Conservation (phyloP, 2,888 invertebrate genomes). For the Cabera pusaria region DNA sequence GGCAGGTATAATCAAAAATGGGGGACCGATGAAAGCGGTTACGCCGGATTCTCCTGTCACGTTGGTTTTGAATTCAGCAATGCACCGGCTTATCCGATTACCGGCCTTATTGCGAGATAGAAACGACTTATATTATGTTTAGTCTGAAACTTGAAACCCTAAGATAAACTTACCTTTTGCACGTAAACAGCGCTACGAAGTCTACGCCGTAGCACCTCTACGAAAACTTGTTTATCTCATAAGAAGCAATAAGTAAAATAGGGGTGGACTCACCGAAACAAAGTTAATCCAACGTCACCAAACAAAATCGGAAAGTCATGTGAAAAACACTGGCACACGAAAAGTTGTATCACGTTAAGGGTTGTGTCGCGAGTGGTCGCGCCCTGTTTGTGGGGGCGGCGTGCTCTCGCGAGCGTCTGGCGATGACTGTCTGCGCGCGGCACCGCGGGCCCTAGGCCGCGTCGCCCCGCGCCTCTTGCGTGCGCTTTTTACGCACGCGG, state of each 20-base stretch:
- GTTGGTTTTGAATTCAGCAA: conserved; percentile 45
- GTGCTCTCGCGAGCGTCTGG: conserved; percentile 74
- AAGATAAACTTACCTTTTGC: conserved; percentile 24
- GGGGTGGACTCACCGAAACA: conserved; percentile 27
- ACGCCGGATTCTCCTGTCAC: conserved; percentile 57
- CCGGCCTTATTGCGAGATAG: conserved; percentile 37
- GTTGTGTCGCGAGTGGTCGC: conserved; percentile 57
- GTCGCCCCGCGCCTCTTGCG: conserved; percentile 70
- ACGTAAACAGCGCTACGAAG: conserved; percentile 33
- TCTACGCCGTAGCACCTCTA: conserved; percentile 16
- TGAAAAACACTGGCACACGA: conserved; percentile 65
- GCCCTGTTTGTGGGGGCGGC: conserved; percentile 75
- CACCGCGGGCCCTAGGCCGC: conserved; percentile 47
- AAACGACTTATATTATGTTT: conserved; percentile 31
- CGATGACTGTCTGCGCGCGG: conserved; percentile 62
- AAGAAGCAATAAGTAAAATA: conserved; percentile 22
- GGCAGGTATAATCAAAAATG: conserved; percentile 75
- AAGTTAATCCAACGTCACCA: conserved; percentile 34
- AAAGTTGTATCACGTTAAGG: conserved; percentile 66
- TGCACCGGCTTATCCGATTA: conserved; percentile 37
- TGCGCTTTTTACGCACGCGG: conserved; percentile 82
- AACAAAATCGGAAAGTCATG: conserved; percentile 43
- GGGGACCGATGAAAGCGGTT: conserved; percentile 72
- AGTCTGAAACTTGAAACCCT: conserved; percentile 15
- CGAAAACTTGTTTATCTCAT: conserved; percentile 16